phyloP scores from a whole-genome alignment of 2,888 invertebrate genomes.

The Ophraella communa region DNA sequence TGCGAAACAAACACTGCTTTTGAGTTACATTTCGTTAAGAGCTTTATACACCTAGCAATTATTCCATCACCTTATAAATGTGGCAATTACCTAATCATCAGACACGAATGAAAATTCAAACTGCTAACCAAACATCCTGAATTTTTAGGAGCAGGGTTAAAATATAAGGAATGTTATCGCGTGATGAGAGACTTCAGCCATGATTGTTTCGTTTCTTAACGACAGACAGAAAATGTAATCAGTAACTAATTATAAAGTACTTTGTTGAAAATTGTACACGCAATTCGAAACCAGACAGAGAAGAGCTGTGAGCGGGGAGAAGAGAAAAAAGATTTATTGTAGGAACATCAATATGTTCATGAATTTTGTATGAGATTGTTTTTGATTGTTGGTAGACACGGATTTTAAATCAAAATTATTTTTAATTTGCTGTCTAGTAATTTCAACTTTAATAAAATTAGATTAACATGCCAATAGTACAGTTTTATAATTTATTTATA shows the following conservation, averaged over 20 bases:
- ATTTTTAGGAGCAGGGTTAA: conserved; percentile 11
- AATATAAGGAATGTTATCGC: conserved; percentile 18
- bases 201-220: conserved; percentile 32
- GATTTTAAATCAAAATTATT: background rate
- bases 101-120: conserved; percentile 19
- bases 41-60: conserved; percentile 12
- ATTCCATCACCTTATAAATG: conserved; percentile 24
- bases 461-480: no score
- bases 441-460: background rate
- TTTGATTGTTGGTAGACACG: conserved; percentile 21
- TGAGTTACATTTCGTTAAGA: background rate
- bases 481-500: no score
- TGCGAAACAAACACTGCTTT: background rate
- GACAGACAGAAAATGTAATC: conserved; percentile 34
- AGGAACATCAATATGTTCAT: conserved; percentile 28
- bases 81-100: conserved; percentile 29
- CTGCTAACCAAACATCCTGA: conserved; percentile 25
- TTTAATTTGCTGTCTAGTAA: background rate
- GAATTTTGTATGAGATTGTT: conserved; percentile 28
- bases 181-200: conserved; percentile 25
- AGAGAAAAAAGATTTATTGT: conserved; percentile 24
- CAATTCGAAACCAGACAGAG: conserved; percentile 25
- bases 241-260: conserved; percentile 32
- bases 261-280: conserved; percentile 32
- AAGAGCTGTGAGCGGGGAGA: background rate